These are phyloP conservation scores for Sapayoa aenigma DNA, from an alignment of 2,113 vertebrate species.

Conservation along the genomic window DNA sequence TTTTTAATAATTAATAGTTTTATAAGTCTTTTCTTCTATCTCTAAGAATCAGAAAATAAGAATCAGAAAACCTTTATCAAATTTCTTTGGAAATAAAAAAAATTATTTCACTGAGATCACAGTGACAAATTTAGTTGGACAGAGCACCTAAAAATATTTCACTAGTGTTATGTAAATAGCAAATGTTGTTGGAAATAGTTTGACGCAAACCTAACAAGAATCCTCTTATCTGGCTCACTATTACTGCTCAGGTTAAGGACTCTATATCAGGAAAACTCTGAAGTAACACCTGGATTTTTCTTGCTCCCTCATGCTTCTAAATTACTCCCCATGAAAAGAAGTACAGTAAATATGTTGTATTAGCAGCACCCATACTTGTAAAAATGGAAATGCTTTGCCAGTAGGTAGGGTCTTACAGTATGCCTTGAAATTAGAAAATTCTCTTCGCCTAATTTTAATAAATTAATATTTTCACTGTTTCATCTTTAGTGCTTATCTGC, in stretches of 20 bases:
- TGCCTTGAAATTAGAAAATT: not conserved
- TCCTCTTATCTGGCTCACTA: not conserved
- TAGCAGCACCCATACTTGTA: not conserved
- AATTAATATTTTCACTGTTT: not conserved
- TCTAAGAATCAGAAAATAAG: not conserved
- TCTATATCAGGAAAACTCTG: not conserved
- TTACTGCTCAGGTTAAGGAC: not conserved
- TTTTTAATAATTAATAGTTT: not conserved
- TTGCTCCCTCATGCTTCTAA: not conserved
- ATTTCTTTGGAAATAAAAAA: not conserved
- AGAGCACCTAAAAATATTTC: conserved; percentile 1
- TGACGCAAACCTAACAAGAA: not conserved
- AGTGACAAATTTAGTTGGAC: not conserved
- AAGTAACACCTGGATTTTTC: not conserved
- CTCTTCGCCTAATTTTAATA: not conserved
- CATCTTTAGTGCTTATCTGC: not conserved
- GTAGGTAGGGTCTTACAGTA: not conserved
- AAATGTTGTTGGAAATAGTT: not conserved
- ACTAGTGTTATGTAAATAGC: not conserved
- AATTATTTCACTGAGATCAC: not conserved
- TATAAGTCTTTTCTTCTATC: not conserved
- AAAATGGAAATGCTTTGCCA: not conserved
- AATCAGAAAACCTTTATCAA: not conserved
- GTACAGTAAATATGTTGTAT: not conserved
- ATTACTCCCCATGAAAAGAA: not conserved